These are phyloP conservation scores for Clavelina lepadiformis DNA, from an alignment of 23 tunicate species.

Conservation along the genomic window DNA sequence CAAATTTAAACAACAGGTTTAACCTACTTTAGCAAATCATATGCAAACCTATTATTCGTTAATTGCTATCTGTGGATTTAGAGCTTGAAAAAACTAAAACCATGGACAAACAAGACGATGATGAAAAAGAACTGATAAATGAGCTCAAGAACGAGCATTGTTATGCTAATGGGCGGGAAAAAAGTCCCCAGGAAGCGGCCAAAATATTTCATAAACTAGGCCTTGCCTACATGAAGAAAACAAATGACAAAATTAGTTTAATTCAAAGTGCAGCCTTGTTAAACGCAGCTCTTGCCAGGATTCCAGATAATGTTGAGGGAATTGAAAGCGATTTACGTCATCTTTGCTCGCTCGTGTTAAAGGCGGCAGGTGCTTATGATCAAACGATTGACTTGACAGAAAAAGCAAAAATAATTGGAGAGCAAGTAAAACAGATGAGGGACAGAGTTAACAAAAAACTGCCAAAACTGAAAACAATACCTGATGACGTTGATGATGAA, in stretches of 20 bases:
- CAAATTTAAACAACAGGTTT: too few relatives aligned
- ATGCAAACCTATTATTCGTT: too few relatives aligned
- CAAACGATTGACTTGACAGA: background rate
- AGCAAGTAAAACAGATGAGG: conserved; percentile 5
- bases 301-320: conserved; percentile 31
- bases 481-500: background rate
- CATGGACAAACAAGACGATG: too few relatives aligned
- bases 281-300: conserved; percentile 39
- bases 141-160: conserved; percentile 26
- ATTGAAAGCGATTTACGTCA: conserved; percentile 20
- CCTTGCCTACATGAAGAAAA: conserved; percentile 17
- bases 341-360: conserved; percentile 11
- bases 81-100: too few relatives aligned
- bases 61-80: too few relatives aligned
- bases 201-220: conserved; percentile 46
- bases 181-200: conserved; percentile 37
- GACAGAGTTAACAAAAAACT: background rate
- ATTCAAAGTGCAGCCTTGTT: conserved; percentile 53
- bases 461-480: background rate
- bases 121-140: conserved; percentile 22
- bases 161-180: conserved; percentile 41
- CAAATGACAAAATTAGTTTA: conserved; percentile 35
- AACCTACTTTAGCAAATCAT: too few relatives aligned
- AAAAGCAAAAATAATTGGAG: conserved; percentile 4
- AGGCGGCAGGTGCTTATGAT: conserved; percentile 17